Percentiles rank a stretch among this genome's conserved stretches.
Conservation (phyloP, 2,888 invertebrate species). For the Xestia c-nigrum region DNA sequence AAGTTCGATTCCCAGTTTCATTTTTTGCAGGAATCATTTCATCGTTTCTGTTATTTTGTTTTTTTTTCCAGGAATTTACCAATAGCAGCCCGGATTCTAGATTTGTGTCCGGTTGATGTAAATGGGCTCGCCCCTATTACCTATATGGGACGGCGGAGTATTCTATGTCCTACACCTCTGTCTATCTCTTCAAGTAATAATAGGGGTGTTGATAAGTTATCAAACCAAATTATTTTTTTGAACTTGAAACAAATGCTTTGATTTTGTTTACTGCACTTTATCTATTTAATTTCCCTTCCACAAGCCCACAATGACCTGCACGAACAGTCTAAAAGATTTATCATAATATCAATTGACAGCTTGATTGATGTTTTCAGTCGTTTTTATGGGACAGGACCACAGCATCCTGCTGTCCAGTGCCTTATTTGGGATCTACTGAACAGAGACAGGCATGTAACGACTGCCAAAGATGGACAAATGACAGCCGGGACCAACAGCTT, state of each 20-base stretch:
- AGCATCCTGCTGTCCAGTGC: background rate
- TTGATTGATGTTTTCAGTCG: background rate
- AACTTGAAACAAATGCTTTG: too few relatives aligned
- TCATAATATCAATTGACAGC: constrained; percentile 14
- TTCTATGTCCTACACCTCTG: background rate
- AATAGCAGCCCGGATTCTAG: background rate
- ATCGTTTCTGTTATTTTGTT: too few relatives aligned
- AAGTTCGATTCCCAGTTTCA: background rate
- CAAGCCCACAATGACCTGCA: background rate
- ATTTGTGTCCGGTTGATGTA: background rate
- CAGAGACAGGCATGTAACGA: too few relatives aligned
- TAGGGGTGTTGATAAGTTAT: background rate
- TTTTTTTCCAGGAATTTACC: background rate
- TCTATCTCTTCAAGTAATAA: background rate
- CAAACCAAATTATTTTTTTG: too few relatives aligned
- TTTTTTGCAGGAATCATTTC: too few relatives aligned
- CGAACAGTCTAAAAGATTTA: constrained; percentile 2
- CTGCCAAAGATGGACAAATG: too few relatives aligned
- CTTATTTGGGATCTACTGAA: background rate
- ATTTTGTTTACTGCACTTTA: background rate
- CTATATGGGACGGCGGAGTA: too few relatives aligned
- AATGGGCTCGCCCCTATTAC: too few relatives aligned
- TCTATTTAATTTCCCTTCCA: background rate
- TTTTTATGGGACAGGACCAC: constrained; percentile 3
- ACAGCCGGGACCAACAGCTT: too few relatives aligned